A percentile compares a stretch with the other conserved stretches of the same genome.
These are phyloP conservation scores for Quadroppia sp. DNA, from an alignment of 2,888 invertebrate species.

Conservation along the genomic window DNA sequence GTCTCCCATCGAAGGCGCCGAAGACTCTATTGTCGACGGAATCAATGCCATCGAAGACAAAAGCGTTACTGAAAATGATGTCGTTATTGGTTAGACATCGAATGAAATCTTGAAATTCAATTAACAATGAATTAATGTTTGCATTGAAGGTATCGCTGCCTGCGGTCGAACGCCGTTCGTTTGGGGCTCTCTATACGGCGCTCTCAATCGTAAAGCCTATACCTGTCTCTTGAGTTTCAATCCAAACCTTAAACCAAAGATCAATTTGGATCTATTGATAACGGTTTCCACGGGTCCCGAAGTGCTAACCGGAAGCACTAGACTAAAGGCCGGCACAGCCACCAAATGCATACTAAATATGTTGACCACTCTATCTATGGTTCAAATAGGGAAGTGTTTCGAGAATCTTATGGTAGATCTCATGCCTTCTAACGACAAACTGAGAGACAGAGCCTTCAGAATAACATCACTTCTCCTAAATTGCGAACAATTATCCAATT, in stretches of 20 bases:
- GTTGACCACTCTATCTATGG: slow-evolving; percentile 46
- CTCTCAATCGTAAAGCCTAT: slow-evolving; percentile 38
- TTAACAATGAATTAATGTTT: not conserved
- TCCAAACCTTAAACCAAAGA: slow-evolving; percentile 32
- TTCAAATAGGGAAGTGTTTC: slow-evolving; percentile 45
- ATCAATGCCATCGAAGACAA: slow-evolving; percentile 34
- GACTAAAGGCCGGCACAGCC: slow-evolving; percentile 54
- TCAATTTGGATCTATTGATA: slow-evolving; percentile 40
- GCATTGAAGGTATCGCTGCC: slow-evolving; percentile 44
- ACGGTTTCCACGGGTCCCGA: slow-evolving; percentile 49
- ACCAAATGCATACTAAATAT: slow-evolving; percentile 51
- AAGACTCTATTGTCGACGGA: slow-evolving; percentile 44
- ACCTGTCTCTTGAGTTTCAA: slow-evolving; percentile 42
- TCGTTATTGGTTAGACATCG: slow-evolving; percentile 40
- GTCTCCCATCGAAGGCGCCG: slow-evolving; percentile 42
- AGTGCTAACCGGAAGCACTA: slow-evolving; percentile 53
- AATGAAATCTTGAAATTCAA: not conserved
- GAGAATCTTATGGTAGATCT: slow-evolving; percentile 46
- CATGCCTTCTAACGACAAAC: slow-evolving; percentile 44
- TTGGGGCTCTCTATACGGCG: slow-evolving; percentile 44
- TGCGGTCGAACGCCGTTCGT: slow-evolving; percentile 46
- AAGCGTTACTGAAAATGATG: slow-evolving; percentile 41
- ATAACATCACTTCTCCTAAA: slow-evolving; percentile 36
- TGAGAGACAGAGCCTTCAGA: slow-evolving; percentile 43
- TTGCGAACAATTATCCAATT: not conserved